A percentile compares a stretch with the other conserved stretches of the same genome.
Evolutionary conservation across 1,140 invertebrate species (phyloP).

Genomic region (Sipha flava): DNA sequence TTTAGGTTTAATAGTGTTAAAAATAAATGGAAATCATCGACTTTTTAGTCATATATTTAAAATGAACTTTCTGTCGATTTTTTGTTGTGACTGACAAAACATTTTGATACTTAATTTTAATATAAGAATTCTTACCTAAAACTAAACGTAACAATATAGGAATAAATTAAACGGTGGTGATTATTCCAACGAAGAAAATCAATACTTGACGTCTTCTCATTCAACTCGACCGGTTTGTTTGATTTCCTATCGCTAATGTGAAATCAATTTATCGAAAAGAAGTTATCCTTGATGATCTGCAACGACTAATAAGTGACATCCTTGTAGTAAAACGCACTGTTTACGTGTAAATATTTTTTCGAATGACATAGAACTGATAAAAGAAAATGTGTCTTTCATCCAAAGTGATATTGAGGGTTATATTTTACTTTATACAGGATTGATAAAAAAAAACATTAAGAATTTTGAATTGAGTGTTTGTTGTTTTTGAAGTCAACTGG

Average conservation of each 20-base stretch:
- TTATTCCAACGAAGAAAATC: neutral
- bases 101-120: neutral
- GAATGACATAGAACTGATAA: no score
- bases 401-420: no score
- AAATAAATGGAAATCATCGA: no score
- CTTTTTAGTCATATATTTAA: no score
- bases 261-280: neutral
- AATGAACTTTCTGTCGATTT: no score
- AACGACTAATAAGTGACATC: slow-evolving; percentile 4
- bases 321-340: neutral
- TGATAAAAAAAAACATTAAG: no score
- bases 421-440: no score
- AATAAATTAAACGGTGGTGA: neutral
- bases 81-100: no score
- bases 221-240: neutral
- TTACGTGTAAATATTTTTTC: neutral
- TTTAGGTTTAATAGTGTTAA: no score
- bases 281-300: neutral
- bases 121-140: neutral
- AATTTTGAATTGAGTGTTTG: no score
- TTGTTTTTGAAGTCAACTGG: no score
- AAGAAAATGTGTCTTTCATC: no score
- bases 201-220: neutral
- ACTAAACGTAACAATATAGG: neutral
- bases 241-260: neutral